phyloP scores from a whole-genome alignment of 2,888 invertebrate genomes.

The Drosophila acutilabella region DNA sequence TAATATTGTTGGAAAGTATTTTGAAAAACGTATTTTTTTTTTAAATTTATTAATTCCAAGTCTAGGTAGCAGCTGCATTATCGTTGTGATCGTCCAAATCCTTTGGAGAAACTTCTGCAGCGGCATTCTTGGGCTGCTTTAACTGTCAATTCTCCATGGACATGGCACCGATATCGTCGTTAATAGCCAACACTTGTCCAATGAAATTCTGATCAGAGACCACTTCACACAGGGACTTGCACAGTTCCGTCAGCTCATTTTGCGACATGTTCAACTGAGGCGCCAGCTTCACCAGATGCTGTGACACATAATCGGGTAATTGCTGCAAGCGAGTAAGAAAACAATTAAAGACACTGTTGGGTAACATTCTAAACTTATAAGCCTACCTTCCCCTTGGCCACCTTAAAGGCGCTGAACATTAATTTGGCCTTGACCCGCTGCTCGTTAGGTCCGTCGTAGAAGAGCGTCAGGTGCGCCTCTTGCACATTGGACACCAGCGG shows the following conservation, averaged over 20 bases:
- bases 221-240: constrained; percentile 89
- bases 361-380: not conserved
- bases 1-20: constrained; percentile 38
- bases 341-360: not conserved
- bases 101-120: constrained; percentile 29
- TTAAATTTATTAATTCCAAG: constrained; percentile 32
- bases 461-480: constrained; percentile 90
- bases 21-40: constrained; percentile 38
- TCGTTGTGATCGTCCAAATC: constrained; percentile 27
- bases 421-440: constrained; percentile 90
- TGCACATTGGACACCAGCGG: constrained; percentile 88
- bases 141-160: constrained; percentile 89
- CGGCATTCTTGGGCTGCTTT: constrained; percentile 80
- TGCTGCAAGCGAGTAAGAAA: constrained; percentile 70
- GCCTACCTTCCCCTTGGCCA: constrained; percentile 86
- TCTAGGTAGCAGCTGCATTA: constrained; percentile 69
- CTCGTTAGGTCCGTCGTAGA: constrained; percentile 89
- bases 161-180: constrained; percentile 92
- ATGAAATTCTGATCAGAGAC: constrained; percentile 90
- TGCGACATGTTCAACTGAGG: constrained; percentile 90
- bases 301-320: constrained; percentile 88
- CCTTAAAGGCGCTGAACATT: constrained; percentile 89
- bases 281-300: constrained; percentile 89
- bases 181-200: constrained; percentile 91
- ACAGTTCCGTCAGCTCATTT: constrained; percentile 87